Conservation (phyloP, 2,797 vertebrate species). For the Nothura maculosa region DNA sequence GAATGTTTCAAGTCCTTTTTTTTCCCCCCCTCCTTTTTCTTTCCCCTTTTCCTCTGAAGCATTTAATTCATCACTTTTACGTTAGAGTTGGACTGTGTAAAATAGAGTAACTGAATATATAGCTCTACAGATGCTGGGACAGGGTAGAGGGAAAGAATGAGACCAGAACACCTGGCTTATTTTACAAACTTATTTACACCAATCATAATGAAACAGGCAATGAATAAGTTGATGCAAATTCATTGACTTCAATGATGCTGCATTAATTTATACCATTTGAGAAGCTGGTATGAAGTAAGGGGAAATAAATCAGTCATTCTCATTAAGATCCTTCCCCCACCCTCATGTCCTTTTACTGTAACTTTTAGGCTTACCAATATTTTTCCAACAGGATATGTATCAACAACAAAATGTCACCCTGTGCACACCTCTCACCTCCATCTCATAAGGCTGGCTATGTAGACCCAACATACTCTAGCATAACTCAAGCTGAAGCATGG, state of each 20-base stretch:
- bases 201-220: neutral
- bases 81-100: conserved; percentile 54
- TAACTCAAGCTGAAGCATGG: conserved; percentile 67
- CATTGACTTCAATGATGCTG: conserved; percentile 16
- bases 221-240: neutral
- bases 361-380: conserved; percentile 57
- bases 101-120: conserved; percentile 51
- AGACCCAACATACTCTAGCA: conserved; percentile 49
- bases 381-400: conserved; percentile 51
- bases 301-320: conserved; percentile 31
- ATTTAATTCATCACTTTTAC: conserved; percentile 39
- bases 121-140: conserved; percentile 56
- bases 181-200: conserved; percentile 6
- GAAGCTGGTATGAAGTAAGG: conserved; percentile 36
- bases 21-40: neutral
- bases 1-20: conserved; percentile 35
- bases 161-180: conserved; percentile 28
- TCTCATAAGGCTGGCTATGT: conserved; percentile 39
- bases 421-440: conserved; percentile 20
- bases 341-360: conserved; percentile 53
- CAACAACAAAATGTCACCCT: conserved; percentile 16
- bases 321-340: neutral
- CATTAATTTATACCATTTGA: conserved; percentile 35
- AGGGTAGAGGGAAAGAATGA: conserved; percentile 67
- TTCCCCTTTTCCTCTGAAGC: neutral